Evolutionary conservation across 2,888 invertebrate species (phyloP), one percentile per base, ranked within the genome.

Genomic region (Eristalinus sepulchralis): DNA sequence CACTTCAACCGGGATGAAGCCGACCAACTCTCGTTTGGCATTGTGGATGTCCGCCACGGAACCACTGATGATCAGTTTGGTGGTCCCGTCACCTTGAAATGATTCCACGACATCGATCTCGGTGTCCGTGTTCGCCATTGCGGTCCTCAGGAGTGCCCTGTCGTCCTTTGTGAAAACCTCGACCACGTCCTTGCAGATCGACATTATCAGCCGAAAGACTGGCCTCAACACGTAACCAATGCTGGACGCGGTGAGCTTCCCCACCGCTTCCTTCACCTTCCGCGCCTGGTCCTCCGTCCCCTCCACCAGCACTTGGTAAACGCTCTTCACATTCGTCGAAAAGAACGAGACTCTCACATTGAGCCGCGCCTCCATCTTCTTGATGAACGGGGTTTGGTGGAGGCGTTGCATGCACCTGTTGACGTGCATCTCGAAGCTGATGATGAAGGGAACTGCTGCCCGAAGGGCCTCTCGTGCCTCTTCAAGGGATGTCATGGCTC

Each of bases 101-200:
- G 97, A 97, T 92, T 98, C 98, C 0, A 98, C 98, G 91, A 98
- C 97, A 94, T 97, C 96, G 88, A 98, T 97, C 92, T 96, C 95
- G n/a, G 98, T 97, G 88, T 95, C 95, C 2, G 98, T 98, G 86
- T 95, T 95, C 90, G 96, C 95, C 96, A 97, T 97, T 80, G 98
- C 97, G 76, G 98, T 93, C 91, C 98, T 97, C 64, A 95, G 94
- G 85, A 96, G 13, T 6, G 39, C 39, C 11, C 39, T 96, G 75
- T 95, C 95, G 75, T 96, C 95, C 0, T 98, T 98, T 79, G 97
- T 95, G 5, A 98, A 97, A 88, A 97, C 95, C 86, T 95, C 94
- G 93, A 98, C 98, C 92, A 98, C 98, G 91, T 98, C 97, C 0
- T 98, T 97, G 0, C 98, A 97, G 39, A n/a, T n/a, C 0, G 39